These are phyloP conservation scores for Tricholauxania praeusta DNA, from an alignment of 2,888 invertebrate species.

Conservation along the genomic window DNA sequence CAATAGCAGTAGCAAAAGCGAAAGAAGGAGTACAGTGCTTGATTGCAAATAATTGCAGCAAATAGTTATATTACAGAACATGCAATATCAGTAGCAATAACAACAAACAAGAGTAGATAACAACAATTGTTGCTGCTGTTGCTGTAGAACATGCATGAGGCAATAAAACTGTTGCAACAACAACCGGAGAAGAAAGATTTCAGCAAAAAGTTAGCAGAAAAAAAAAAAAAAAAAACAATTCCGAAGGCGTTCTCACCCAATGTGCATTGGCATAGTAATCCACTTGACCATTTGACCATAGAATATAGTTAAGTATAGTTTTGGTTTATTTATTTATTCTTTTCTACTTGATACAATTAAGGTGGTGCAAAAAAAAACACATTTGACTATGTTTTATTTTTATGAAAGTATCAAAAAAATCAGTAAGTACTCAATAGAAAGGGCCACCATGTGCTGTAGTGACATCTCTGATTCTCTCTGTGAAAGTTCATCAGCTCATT, in stretches of 20 bases:
- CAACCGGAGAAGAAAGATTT: conserved; percentile 6
- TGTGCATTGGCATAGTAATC: conserved; percentile 60
- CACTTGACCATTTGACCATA: conserved; percentile 65
- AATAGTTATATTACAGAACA: conserved; percentile 25
- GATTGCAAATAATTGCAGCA: conserved; percentile 47
- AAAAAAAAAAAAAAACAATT: conserved; percentile 40
- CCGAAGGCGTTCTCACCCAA: conserved; percentile 46
- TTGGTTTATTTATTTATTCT: too few species aligned
- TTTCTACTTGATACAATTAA: background rate
- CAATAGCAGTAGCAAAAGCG: conserved; percentile 12
- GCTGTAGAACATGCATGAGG: conserved; percentile 21
- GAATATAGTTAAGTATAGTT: conserved; percentile 54
- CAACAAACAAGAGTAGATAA: conserved; percentile 16
- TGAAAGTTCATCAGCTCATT: too few species aligned
- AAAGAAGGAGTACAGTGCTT: conserved; percentile 36
- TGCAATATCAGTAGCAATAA: conserved; percentile 26
- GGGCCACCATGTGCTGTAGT: too few species aligned
- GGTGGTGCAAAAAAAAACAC: background rate
- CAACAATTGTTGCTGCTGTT: conserved; percentile 15
- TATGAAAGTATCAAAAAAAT: conserved; percentile 37
- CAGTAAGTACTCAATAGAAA: background rate
- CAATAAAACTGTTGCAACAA: conserved; percentile 13
- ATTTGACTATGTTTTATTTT: conserved; percentile 41
- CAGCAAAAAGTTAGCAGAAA: conserved; percentile 24
- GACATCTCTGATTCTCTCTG: too few species aligned